These are phyloP conservation scores for Acanthornis magna DNA, from an alignment of 2,797 vertebrate species.

Conservation along the genomic window DNA sequence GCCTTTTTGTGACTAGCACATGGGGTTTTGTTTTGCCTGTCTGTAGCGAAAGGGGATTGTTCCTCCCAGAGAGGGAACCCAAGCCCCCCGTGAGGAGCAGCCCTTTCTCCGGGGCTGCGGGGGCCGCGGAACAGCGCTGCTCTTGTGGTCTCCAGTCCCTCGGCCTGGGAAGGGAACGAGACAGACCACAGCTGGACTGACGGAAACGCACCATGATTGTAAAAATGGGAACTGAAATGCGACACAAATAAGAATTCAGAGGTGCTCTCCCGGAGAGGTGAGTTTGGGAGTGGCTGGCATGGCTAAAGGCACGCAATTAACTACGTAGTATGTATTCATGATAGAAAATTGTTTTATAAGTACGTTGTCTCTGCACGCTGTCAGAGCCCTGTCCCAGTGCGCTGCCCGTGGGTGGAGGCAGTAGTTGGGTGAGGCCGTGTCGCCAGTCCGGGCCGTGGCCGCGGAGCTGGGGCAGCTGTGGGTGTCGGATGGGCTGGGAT, in stretches of 20 bases:
- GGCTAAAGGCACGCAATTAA: neutral
- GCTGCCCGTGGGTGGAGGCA: neutral
- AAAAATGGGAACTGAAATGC: neutral
- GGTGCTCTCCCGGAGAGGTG: neutral
- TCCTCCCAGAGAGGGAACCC: neutral
- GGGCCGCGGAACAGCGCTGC: accelerated
- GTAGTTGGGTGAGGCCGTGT: neutral
- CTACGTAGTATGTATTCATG: accelerated
- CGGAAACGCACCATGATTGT: neutral
- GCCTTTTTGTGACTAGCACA: neutral
- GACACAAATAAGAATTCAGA: neutral
- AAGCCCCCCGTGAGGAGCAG: accelerated
- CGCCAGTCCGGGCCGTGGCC: no score
- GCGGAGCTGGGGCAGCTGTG: no score
- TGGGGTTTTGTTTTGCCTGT: neutral
- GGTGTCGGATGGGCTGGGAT: neutral
- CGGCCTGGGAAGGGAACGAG: accelerated
- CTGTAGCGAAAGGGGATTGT: accelerated
- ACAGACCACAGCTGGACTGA: neutral
- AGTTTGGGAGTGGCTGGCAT: neutral
- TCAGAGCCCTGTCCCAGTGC: accelerated
- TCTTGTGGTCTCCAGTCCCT: accelerated
- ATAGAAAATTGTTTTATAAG: neutral
- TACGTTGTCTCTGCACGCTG: accelerated
- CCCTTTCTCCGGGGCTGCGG: neutral